phyloP scores from a whole-genome alignment of 2,797 vertebrate species.

The Chaunax sp. region DNA sequence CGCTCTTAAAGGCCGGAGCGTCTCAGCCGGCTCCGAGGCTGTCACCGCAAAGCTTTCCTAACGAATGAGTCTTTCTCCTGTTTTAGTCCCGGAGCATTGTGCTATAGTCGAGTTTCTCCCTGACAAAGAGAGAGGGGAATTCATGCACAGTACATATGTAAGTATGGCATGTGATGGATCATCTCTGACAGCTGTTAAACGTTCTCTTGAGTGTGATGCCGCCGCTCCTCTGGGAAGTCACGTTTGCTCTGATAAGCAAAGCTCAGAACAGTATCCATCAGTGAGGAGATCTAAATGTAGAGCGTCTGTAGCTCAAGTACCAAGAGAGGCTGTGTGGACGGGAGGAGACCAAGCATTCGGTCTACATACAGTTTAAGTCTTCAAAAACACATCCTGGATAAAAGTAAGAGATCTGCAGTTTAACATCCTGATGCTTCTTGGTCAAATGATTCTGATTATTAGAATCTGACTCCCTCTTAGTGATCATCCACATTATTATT shows the following conservation, averaged over 20 bases:
- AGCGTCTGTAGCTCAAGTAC: constrained; percentile 63
- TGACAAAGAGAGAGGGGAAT: constrained; percentile 56
- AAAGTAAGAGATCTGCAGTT: constrained; percentile 5
- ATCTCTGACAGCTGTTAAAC: constrained; percentile 80
- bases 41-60: constrained; percentile 61
- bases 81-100: constrained; percentile 62
- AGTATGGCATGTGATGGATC: constrained; percentile 70
- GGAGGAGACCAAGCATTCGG: no score
- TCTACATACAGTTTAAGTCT: no score
- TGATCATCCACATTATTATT: no score
- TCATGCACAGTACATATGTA: constrained; percentile 55
- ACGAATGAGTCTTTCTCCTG: constrained; percentile 60
- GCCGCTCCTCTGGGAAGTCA: constrained; percentile 70
- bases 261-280: constrained; percentile 61
- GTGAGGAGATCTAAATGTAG: constrained; percentile 50
- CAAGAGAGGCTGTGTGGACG: constrained; percentile 24
- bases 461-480: no score
- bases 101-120: constrained; percentile 48
- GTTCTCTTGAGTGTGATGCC: constrained; percentile 75
- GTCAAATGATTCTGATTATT: not conserved
- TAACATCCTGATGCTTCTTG: not conserved
- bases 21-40: constrained; percentile 57
- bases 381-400: no score
- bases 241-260: constrained; percentile 67
- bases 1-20: constrained; percentile 48